Base-by-base conservation (phyloP, 2,888 invertebrate genomes). In the Danaus chrysippus region DNA sequence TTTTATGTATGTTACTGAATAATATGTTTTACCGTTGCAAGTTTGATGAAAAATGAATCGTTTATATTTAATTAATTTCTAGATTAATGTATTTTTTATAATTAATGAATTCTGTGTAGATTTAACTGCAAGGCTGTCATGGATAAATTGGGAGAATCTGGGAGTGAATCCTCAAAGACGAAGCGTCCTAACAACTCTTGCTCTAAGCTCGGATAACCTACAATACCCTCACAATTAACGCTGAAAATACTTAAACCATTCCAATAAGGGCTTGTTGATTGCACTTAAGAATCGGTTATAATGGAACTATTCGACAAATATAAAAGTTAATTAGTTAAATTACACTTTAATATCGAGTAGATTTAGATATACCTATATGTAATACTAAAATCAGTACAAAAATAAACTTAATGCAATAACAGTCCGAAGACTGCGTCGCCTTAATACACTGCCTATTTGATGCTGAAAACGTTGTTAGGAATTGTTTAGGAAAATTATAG, bases 101-200 rank as follows among this genome's bases (percentile, higher is more conserved):
- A 56, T 10, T n/a, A 41, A 34, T 54, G 53, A 46, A 54, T 19
- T 66, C 58, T 63, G 73, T 67, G 3, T 90, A 99, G 99, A 99
- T 93, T 91, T 99, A 71, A 98, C 99, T 0, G 99, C 99, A 0
- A 92, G 99, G 61, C 91, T 99, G 41, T 98, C 98, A 0, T 99
- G 99, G 99, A 99, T 99, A 74, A 98, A 99, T 79, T 99, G 99
- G 99, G 98, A 98, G 83, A 98, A 98, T 80, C 92, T 99, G 1
- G 99, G 99, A 0, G 97, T 99, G 3, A 97, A 96, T 79, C 97
- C 97, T 1, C 96, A 96, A 63, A 92, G 97, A 57, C 92, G 97
- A 71, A 96, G 96, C 65, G 93, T 96, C 8, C 91, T 97, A 1
- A 96, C 96, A 0, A 95, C 96, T 0, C 87, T 97, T 15, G 95